phyloP scores from a whole-genome alignment of 2,113 vertebrate species.

The Lepisosteus osseus region DNA sequence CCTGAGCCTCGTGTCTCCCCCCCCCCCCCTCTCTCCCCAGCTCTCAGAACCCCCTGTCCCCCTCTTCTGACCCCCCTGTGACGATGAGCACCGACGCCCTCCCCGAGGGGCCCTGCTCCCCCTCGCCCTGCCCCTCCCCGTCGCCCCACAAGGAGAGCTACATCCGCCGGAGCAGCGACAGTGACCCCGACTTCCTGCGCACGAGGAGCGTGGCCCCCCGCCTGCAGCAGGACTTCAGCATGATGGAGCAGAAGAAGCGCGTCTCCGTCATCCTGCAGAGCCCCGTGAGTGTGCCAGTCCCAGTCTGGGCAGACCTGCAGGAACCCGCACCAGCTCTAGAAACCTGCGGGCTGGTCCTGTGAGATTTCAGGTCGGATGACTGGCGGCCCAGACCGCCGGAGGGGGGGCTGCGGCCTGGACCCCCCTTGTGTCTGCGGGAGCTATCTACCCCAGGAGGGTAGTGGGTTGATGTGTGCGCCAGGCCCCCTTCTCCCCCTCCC shows the following conservation, averaged over 20 bases:
- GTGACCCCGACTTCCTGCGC: constrained; percentile 69
- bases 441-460: not conserved
- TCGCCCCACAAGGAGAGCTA: constrained; percentile 58
- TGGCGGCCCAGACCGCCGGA: too few species aligned
- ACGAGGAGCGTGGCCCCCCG: constrained; percentile 52
- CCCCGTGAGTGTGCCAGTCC: constrained; percentile 58
- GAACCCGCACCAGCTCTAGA: too few species aligned
- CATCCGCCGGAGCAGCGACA: constrained; percentile 73
- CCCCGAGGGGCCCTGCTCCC: constrained; percentile 49
- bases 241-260: constrained; percentile 82
- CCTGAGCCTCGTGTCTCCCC: not conserved
- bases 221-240: constrained; percentile 75
- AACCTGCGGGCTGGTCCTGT: too few species aligned
- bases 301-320: too few species aligned
- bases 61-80: constrained; percentile 7
- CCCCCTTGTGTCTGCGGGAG: constrained; percentile 4
- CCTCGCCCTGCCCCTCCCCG: constrained; percentile 41
- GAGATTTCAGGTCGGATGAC: too few species aligned
- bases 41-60: constrained; percentile 5
- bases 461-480: not conserved
- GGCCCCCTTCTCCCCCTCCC: not conserved
- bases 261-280: constrained; percentile 92
- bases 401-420: too few species aligned
- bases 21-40: constrained; percentile 20
- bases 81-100: constrained; percentile 58